Evolutionary conservation across 2,113 vertebrate genomes (phyloP).

Genomic region (Lophius piscatorius): DNA sequence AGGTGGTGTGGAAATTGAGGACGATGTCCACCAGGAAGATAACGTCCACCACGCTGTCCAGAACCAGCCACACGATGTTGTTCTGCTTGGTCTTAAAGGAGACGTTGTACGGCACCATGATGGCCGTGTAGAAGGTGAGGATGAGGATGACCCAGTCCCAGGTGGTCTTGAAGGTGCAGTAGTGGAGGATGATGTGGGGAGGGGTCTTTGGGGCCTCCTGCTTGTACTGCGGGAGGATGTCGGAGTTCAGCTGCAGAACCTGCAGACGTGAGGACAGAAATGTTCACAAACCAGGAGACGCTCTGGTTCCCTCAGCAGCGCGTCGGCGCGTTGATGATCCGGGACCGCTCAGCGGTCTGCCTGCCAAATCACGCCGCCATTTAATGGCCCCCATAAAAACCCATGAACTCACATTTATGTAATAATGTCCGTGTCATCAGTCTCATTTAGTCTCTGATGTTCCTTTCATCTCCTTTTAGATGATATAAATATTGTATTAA

Average conservation of each 20-base stretch:
- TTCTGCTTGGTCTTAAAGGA: constrained; percentile 99
- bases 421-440: too few species aligned
- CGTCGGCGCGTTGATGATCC: too few species aligned
- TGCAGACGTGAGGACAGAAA: constrained; percentile 62
- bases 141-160: constrained; percentile 99
- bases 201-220: constrained; percentile 98
- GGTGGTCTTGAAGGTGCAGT: constrained; percentile 98
- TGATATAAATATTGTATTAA: too few species aligned
- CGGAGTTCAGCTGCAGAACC: constrained; percentile 95
- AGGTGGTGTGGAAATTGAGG: constrained; percentile 97
- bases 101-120: constrained; percentile 98
- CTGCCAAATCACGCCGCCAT: too few species aligned
- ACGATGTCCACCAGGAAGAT: constrained; percentile 98
- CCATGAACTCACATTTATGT: too few species aligned
- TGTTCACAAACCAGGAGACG: too few species aligned
- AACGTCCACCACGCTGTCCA: constrained; percentile 98
- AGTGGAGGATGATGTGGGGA: constrained; percentile 97
- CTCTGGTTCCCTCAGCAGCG: background rate
- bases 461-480: too few species aligned
- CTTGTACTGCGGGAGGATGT: constrained; percentile 98
- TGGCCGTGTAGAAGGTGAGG: constrained; percentile 97
- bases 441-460: too few species aligned
- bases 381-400: too few species aligned
- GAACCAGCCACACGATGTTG: constrained; percentile 96
- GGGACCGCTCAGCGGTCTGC: too few species aligned